Conservation (phyloP, 2,888 invertebrate genomes). For the Euplagia quadripunctaria region DNA sequence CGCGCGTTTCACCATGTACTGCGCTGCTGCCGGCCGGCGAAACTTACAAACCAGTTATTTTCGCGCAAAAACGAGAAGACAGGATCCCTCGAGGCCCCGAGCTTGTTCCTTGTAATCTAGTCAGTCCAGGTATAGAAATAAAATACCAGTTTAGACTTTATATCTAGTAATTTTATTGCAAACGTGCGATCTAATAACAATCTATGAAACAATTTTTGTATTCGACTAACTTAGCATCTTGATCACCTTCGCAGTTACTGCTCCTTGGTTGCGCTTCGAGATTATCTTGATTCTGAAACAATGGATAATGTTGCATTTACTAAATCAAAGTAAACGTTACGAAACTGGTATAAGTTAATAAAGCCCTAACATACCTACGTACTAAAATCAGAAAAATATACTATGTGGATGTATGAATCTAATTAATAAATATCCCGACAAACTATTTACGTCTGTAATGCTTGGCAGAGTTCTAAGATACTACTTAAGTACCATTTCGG, state of each 20-base stretch:
- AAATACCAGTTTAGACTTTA: constrained; percentile 45
- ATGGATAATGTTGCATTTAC: constrained; percentile 39
- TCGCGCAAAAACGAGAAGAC: constrained; percentile 82
- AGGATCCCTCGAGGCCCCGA: constrained; percentile 59
- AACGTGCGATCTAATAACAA: constrained; percentile 54
- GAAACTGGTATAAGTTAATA: background rate
- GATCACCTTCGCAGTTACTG: constrained; percentile 47
- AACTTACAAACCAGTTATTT: constrained; percentile 77
- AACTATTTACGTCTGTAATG: no score
- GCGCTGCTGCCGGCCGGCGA: constrained; percentile 54
- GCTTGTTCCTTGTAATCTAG: constrained; percentile 61
- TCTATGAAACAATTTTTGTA: constrained; percentile 62
- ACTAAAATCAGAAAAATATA: no score
- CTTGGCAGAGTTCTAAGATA: no score
- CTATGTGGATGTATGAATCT: no score
- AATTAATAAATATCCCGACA: no score
- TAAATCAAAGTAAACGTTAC: constrained; percentile 11
- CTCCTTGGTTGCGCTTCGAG: constrained; percentile 39
- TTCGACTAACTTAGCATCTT: constrained; percentile 48
- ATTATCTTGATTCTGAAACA: constrained; percentile 59
- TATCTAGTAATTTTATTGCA: constrained; percentile 40
- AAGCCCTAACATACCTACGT: background rate
- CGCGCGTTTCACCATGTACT: constrained; percentile 31
- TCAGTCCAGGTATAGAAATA: constrained; percentile 58
- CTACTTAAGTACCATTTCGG: no score